Conservation (phyloP, 2,113 vertebrate species). For the Zapornia atra region DNA sequence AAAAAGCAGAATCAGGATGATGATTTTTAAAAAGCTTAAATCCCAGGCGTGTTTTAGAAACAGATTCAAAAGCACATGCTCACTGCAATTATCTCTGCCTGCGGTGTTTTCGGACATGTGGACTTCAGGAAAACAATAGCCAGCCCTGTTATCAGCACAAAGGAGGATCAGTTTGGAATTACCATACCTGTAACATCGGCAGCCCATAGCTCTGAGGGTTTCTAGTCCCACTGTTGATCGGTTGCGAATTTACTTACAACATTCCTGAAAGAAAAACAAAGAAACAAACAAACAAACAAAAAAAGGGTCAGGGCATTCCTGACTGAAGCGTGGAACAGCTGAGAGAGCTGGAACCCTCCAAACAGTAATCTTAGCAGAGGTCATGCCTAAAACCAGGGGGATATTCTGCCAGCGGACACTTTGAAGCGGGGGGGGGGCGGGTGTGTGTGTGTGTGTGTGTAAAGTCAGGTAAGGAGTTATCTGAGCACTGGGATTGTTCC, state of each 20-base stretch:
- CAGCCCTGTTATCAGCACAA: conserved; percentile 64
- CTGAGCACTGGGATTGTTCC: neutral
- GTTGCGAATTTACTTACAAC: conserved; percentile 14
- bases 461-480: neutral
- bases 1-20: conserved; percentile 42
- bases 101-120: conserved; percentile 50
- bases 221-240: conserved; percentile 3
- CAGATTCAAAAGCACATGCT: conserved; percentile 57
- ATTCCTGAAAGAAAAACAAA: neutral
- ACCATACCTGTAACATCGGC: conserved; percentile 24
- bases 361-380: neutral
- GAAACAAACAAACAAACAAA: neutral
- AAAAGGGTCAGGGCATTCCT: neutral
- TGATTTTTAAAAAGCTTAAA: conserved; percentile 56
- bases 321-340: neutral
- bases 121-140: conserved; percentile 63
- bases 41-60: conserved; percentile 45
- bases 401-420: neutral
- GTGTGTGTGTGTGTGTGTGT: too few relatives aligned
- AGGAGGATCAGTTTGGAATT: conserved; percentile 69
- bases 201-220: conserved; percentile 27
- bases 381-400: neutral
- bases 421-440: neutral
- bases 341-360: neutral
- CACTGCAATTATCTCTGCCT: conserved; percentile 38